Percentiles rank a stretch among this genome's conserved stretches.
Evolutionary conservation across 2,888 invertebrate species (phyloP).

Genomic region (Crematogaster levior): DNA sequence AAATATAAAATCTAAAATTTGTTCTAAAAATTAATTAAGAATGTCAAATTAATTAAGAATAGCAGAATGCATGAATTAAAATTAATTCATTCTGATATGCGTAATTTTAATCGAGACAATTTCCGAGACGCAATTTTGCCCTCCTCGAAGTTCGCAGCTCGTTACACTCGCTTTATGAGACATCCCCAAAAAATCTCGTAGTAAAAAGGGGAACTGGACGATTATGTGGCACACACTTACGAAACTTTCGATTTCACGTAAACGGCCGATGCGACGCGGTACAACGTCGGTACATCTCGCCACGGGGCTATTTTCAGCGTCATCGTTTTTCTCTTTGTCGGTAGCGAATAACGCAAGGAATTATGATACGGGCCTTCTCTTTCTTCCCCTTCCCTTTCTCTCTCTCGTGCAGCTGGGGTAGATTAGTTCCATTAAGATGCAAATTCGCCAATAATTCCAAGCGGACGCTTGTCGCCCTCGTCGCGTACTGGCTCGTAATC

Average conservation of each 20-base stretch:
- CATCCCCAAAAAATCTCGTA: constrained; percentile 1
- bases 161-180: constrained; percentile 31
- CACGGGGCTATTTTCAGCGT: constrained; percentile 67
- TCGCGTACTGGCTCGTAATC: constrained; percentile 71
- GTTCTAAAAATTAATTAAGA: background rate
- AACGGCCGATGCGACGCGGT: constrained; percentile 50
- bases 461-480: constrained; percentile 77
- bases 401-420: constrained; percentile 63
- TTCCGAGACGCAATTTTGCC: background rate
- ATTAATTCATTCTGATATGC: background rate
- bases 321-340: constrained; percentile 69
- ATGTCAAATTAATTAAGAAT: no score
- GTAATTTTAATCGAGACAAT: constrained; percentile 15
- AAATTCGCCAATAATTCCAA: constrained; percentile 84
- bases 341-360: constrained; percentile 74
- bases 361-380: constrained; percentile 65
- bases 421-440: constrained; percentile 85
- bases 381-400: background rate
- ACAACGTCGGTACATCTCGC: constrained; percentile 42
- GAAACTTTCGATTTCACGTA: constrained; percentile 63
- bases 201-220: constrained; percentile 12
- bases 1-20: background rate
- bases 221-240: constrained; percentile 16
- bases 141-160: background rate
- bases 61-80: no score